phyloP scores from a whole-genome alignment of 2,797 vertebrate genomes.

The Morelia viridis region DNA sequence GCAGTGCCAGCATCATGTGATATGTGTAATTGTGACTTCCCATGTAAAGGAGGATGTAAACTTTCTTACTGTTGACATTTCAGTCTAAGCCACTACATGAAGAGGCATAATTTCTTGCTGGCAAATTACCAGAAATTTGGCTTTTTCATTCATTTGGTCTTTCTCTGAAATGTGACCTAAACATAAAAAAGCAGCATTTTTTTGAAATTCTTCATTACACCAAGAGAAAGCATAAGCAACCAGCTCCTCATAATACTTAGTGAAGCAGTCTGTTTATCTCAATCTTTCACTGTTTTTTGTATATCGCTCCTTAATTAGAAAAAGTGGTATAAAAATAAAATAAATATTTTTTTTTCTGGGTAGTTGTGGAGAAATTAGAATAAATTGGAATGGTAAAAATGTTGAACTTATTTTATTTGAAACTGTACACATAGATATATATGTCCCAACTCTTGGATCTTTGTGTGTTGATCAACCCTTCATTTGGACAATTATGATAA shows the following conservation, averaged over 20 bases:
- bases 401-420: background rate
- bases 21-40: background rate
- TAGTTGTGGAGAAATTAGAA: background rate
- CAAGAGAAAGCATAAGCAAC: background rate
- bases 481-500: background rate
- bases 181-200: background rate
- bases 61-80: background rate
- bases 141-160: background rate
- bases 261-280: background rate
- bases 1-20: background rate
- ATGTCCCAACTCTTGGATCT: background rate
- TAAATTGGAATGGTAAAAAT: background rate
- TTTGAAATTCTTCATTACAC: slow-evolving; percentile 13
- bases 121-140: background rate
- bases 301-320: background rate
- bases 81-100: background rate
- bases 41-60: background rate
- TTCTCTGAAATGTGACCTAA: background rate
- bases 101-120: background rate
- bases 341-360: background rate
- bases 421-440: background rate
- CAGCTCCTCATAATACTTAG: background rate
- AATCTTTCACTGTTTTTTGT: background rate
- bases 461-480: background rate
- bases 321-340: background rate